A percentile compares a stretch with the other conserved stretches of the same genome.
Evolutionary conservation across 2,113 vertebrate species (phyloP).

Genomic region (Indri indri): DNA sequence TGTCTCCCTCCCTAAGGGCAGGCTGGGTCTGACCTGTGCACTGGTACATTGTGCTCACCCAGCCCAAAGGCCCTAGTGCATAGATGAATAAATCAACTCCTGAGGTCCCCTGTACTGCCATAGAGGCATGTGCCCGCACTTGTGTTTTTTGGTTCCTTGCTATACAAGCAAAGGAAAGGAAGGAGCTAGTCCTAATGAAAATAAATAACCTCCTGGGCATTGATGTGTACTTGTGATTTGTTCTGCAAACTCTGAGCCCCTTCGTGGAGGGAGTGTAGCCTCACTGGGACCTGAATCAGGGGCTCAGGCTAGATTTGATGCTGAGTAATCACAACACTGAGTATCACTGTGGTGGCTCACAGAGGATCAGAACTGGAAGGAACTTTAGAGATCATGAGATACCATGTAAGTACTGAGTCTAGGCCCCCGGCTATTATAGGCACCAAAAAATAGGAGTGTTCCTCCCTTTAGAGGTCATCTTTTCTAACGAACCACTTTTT

Average conservation of each 20-base stretch:
- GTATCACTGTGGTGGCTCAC: too few species aligned
- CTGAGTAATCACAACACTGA: neutral
- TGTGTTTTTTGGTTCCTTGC: neutral
- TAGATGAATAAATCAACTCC: neutral
- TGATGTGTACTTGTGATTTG: neutral
- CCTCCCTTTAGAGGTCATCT: neutral
- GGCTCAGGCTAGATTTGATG: neutral
- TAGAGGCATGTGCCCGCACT: neutral
- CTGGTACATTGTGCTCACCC: neutral
- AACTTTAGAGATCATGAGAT: neutral
- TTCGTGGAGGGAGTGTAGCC: neutral
- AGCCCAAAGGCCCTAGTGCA: neutral
- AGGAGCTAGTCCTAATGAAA: neutral
- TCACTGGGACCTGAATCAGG: too few species aligned
- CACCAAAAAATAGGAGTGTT: neutral
- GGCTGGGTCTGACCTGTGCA: neutral
- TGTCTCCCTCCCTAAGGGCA: neutral
- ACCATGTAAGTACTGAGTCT: neutral
- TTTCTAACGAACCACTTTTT: neutral
- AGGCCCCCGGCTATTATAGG: neutral
- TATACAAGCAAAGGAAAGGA: neutral
- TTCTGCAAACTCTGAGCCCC: neutral
- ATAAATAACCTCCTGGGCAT: neutral
- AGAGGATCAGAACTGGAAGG: neutral
- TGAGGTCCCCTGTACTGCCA: neutral